Evolutionary conservation across 2,888 invertebrate genomes (phyloP).

Genomic region (Rhingia campestris): DNA sequence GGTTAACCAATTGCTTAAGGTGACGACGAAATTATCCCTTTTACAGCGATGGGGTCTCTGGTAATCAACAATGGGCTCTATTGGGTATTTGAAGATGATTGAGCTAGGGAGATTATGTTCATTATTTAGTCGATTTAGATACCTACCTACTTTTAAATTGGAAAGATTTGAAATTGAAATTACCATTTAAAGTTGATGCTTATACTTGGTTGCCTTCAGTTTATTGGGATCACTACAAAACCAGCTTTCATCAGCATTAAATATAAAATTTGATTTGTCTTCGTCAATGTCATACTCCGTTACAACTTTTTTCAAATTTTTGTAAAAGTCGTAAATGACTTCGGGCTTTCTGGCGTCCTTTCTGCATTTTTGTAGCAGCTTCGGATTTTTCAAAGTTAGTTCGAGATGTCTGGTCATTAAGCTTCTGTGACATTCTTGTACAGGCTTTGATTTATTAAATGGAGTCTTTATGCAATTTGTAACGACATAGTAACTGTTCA

Average conservation of each 20-base stretch:
- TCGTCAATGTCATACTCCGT: conserved; percentile 2
- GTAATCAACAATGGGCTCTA: not conserved
- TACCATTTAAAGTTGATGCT: too few relatives aligned
- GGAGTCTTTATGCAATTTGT: conserved; percentile 15
- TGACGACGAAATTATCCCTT: not conserved
- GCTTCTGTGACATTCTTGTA: conserved; percentile 27
- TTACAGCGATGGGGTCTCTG: conserved; percentile 8
- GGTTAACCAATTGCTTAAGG: too few relatives aligned
- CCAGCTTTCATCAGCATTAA: conserved; percentile 18
- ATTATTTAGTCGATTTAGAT: conserved; percentile 23
- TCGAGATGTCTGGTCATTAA: conserved; percentile 18
- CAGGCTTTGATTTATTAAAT: conserved; percentile 27
- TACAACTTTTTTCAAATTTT: conserved; percentile 12
- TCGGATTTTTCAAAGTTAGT: conserved; percentile 10
- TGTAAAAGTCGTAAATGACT: conserved; percentile 23
- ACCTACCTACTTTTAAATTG: conserved; percentile 6
- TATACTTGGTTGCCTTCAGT: too few relatives aligned
- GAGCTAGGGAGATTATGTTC: conserved; percentile 4
- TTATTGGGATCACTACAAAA: too few relatives aligned
- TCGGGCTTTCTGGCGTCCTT: conserved; percentile 19
- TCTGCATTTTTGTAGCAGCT: conserved; percentile 24
- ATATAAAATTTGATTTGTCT: conserved; percentile 7
- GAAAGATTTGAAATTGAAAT: not conserved
- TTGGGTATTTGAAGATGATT: too few relatives aligned
- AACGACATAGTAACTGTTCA: too few relatives aligned